Evolutionary conservation across 2,888 invertebrate genomes (phyloP).

Genomic region (Eutolmus rufibarbis): DNA sequence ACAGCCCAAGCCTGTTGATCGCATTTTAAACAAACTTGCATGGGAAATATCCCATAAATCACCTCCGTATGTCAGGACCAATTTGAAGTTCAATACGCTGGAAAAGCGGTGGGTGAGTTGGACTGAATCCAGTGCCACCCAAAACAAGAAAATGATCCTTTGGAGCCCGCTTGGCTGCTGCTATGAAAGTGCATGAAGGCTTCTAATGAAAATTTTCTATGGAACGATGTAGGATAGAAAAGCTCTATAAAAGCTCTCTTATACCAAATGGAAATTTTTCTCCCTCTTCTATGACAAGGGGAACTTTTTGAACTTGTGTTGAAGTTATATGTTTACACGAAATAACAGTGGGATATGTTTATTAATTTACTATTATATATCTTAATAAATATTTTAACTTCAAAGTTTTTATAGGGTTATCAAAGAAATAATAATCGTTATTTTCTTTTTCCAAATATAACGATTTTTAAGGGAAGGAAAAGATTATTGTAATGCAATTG

Average conservation of each 20-base stretch:
- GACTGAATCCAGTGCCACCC: background rate
- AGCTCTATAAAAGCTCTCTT: background rate
- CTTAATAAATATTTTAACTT: background rate
- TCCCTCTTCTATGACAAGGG: background rate
- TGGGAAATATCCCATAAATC: constrained; percentile 29
- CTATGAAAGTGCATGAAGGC: background rate
- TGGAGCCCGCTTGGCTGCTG: background rate
- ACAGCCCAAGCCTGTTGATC: constrained; percentile 27
- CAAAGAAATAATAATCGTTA: too few relatives aligned
- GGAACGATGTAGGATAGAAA: background rate
- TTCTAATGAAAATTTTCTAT: background rate
- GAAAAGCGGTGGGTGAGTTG: constrained; percentile 28
- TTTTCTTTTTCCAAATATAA: too few relatives aligned
- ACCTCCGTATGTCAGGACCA: constrained; percentile 13
- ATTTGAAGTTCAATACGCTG: constrained; percentile 35
- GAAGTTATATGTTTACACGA: background rate
- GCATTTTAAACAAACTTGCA: constrained; percentile 17
- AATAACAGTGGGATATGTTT: background rate
- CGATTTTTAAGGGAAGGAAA: too few relatives aligned
- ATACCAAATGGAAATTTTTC: background rate
- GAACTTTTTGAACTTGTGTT: background rate
- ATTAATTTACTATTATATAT: background rate
- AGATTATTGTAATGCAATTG: background rate
- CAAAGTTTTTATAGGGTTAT: background rate
- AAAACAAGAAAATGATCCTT: constrained; percentile 17